A percentile compares a stretch with the other conserved stretches of the same genome.
Conservation (phyloP, 23 tunicate species). For the Halocynthia aurantium region DNA sequence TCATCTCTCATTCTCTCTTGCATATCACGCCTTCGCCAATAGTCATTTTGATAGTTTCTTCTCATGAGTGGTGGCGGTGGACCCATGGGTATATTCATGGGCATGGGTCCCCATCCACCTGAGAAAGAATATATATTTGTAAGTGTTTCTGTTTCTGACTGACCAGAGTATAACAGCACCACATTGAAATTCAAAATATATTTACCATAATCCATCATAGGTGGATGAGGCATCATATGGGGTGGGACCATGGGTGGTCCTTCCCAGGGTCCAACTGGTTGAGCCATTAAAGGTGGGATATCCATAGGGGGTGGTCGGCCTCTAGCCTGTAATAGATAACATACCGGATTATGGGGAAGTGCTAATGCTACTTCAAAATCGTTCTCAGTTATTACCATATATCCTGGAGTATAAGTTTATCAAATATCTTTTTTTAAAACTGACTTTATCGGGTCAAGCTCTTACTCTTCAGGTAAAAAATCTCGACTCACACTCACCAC, state of each 20-base stretch:
- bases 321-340: no score
- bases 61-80: constrained; percentile 16
- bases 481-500: no score
- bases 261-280: constrained; percentile 25
- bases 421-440: no score
- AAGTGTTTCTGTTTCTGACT: no score
- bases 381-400: no score
- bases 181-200: background rate
- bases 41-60: constrained; percentile 30
- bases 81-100: background rate
- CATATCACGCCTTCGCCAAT: constrained; percentile 58
- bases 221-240: constrained; percentile 24
- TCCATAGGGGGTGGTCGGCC: background rate
- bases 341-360: no score
- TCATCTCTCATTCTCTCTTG: constrained; percentile 85
- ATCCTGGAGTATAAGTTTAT: no score
- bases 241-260: constrained; percentile 9
- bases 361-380: no score
- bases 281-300: constrained; percentile 18
- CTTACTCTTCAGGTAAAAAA: no score
- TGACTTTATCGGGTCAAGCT: no score
- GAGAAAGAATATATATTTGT: no score
- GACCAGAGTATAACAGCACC: no score
- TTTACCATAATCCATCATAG: constrained; percentile 24
- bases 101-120: background rate